These are phyloP conservation scores for Scalopus aquaticus DNA, from an alignment of 2,113 vertebrate genomes.

Conservation along the genomic window DNA sequence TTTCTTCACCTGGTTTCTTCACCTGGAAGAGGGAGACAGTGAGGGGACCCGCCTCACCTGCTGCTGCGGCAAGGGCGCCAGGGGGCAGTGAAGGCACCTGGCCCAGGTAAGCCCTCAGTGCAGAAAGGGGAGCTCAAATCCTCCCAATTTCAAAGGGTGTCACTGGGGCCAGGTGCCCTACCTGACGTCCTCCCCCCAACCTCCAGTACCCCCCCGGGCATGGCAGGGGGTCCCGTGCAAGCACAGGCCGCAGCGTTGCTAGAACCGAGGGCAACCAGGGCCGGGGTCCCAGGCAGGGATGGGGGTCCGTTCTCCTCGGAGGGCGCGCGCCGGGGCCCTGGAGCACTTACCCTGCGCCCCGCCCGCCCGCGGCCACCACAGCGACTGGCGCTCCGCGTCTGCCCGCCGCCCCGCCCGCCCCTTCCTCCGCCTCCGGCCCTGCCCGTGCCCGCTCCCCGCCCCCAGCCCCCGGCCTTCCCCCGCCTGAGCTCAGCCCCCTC, in stretches of 20 bases:
- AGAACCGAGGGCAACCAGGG: not conserved
- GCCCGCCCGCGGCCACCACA: not conserved
- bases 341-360: conserved; percentile 24
- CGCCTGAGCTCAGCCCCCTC: not conserved
- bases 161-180: not conserved
- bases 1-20: not conserved
- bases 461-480: not conserved
- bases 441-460: not conserved
- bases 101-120: not conserved
- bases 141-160: not conserved
- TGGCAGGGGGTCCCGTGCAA: not conserved
- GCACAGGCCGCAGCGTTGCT: not conserved
- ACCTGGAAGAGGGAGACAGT: conserved; percentile 1
- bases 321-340: not conserved
- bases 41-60: not conserved
- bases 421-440: not conserved
- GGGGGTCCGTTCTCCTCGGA: not conserved
- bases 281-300: not conserved
- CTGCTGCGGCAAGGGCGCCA: not conserved
- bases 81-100: not conserved
- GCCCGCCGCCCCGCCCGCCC: not conserved
- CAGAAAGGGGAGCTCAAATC: rapidly evolving
- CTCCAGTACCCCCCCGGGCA: not conserved
- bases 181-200: not conserved
- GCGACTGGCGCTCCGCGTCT: not conserved